Evolutionary conservation across 1,140 invertebrate species (phyloP), one percentile per base, ranked within the genome.

Genomic region (Littorina saxatilis): DNA sequence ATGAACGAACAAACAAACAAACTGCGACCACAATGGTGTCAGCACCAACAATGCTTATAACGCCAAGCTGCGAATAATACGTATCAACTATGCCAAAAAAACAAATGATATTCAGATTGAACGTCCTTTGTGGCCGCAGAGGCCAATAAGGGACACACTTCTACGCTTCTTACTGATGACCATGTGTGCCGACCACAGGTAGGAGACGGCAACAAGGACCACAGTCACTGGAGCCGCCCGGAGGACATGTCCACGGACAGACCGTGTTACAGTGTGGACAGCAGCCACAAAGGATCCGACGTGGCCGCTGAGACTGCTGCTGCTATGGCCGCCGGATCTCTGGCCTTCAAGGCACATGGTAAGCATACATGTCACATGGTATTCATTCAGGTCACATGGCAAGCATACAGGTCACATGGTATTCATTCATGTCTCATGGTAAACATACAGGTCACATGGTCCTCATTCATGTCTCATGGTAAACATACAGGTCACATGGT

Each of bases 251-350:
- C 94, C 55, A 94, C 93, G 88, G 88, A 90, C 0, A 91, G 95
- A 61, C 94, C 94, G 0, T 92, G 94, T 0, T 95, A 92, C 84
- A 95, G 95, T 87, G 94, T 95, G 39, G 93, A 94, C 80, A 81
- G 90, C 5, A 87, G 92, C 27, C 92, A 94, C 83, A 82, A 87
- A 92, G 94, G 95, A 55, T 94, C 94, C 20, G 95, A 95, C 85
- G 84, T 95, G 13, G 94, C 94, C 4, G 94, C 93, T 2, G 95
- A 95, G 88, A 94, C 94, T 0, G 93, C 95, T 1, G 94, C 95
- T 9, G 94, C 95, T 5, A 88, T 95, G 3, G 93, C 94, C 2
- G 91, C 91, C 50, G 94, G 94, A 0, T 90, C 94, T 43, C 92
- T 94, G 32, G 92, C 94, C 15, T 92, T 95, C 17, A 94, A 94